Base-by-base conservation (phyloP, 2,797 vertebrate species). In the Eospalax fontanierii region DNA sequence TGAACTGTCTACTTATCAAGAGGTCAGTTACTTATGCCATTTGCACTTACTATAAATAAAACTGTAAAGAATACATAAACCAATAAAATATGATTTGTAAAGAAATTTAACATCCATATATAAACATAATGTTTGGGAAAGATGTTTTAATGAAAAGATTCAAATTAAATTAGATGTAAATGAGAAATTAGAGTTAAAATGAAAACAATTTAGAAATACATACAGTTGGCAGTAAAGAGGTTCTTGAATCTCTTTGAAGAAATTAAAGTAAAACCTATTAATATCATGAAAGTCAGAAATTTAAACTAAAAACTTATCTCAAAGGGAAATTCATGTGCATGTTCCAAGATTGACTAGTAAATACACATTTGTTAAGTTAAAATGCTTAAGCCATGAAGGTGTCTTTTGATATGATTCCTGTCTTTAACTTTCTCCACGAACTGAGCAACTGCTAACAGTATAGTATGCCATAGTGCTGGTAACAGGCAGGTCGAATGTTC, bases 51-150 rank as follows among this genome's bases (percentile, higher is more conserved):
- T 92, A 65, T 15, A 74, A 54, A 19, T 26, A 59, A 81, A 93
- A 79, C n/a, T 40, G 57, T 22, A 91, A 78, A 73, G 76, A 8
- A 57, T 9, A 57, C 43, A 21, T 63, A 71, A 88, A 76, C 24
- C 46, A 68, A 30, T 50, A 38, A 63, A 65, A 87, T 57, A 22
- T 2, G 0, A 74, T 19, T 46, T 22, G 90, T n/a, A 35, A 79
- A 88, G 79, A 11, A 70, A 7, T 87, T 86, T 65, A 74, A 40
- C 33, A 22, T 71, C 93, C 89, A 57, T 28, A 65, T 6, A 66
- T 88, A 59, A 83, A 81, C 22, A 63, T 57, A 87, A 40, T 50
- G 61, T 68, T 89, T 93, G 74, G 66, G 81, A 70, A 88, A 90
- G 14, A 38, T 59, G 14, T 89, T 7, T 73, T 73, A 59, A 86